phyloP scores from a whole-genome alignment of 2,797 vertebrate genomes.

The Liparis tanakae region DNA sequence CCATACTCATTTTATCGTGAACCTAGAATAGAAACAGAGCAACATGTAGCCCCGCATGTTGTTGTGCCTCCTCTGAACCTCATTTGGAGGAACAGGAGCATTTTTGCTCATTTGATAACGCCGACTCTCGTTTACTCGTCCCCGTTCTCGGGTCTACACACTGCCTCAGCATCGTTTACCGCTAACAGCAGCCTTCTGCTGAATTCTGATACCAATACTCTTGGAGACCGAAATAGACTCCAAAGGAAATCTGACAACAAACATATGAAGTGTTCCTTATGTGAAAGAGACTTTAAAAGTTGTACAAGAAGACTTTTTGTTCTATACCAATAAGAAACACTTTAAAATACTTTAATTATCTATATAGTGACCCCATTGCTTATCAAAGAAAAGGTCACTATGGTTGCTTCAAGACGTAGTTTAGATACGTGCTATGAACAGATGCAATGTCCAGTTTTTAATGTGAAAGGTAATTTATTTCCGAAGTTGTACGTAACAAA shows the following conservation, averaged over 20 bases:
- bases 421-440: too few species aligned
- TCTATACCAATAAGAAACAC: neutral
- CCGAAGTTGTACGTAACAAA: too few species aligned
- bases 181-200: constrained; percentile 16
- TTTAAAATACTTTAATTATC: too few species aligned
- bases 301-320: neutral
- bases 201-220: constrained; percentile 25
- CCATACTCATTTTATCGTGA: neutral
- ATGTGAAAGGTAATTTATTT: too few species aligned
- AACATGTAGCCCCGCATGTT: neutral
- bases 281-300: neutral
- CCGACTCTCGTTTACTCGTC: constrained; percentile 24
- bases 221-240: neutral
- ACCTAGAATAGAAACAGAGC: neutral
- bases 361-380: too few species aligned
- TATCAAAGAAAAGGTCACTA: too few species aligned
- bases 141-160: constrained; percentile 1
- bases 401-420: too few species aligned
- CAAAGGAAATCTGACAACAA: constrained; percentile 3
- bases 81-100: constrained; percentile 6
- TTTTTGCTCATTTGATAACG: constrained; percentile 26
- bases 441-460: too few species aligned
- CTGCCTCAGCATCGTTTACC: constrained; percentile 31
- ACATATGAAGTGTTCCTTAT: constrained; percentile 12
- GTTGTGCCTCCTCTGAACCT: neutral